These are phyloP conservation scores for Tetheella fluctuosa DNA, from an alignment of 2,888 invertebrate species.

Conservation along the genomic window DNA sequence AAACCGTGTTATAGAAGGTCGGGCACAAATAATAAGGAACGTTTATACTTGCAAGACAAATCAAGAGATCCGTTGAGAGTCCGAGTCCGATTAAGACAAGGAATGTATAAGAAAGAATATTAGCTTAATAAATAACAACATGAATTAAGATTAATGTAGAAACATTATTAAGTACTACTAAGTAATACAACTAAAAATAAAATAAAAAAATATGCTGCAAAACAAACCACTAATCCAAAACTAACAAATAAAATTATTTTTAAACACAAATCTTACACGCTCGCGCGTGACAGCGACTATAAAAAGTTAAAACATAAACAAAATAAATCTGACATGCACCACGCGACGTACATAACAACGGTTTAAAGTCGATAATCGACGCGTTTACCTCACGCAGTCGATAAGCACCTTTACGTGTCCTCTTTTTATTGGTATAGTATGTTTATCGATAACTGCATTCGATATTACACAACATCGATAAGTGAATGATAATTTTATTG, in stretches of 20 bases:
- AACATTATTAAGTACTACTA: background rate
- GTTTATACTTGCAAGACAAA: background rate
- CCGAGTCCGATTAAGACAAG: too few relatives aligned
- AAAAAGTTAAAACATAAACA: background rate
- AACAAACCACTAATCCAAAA: background rate
- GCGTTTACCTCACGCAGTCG: constrained; percentile 24
- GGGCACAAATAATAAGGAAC: background rate
- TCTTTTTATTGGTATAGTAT: constrained; percentile 28
- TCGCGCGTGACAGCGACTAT: background rate
- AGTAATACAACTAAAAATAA: background rate
- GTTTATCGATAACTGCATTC: constrained; percentile 45
- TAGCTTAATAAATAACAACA: background rate
- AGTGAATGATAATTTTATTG: constrained; percentile 47
- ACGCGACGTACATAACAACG: background rate
- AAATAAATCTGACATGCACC: constrained; percentile 7
- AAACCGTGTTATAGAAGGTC: background rate
- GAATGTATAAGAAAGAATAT: too few relatives aligned
- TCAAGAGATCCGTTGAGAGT: background rate
- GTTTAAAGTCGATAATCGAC: constrained; percentile 30
- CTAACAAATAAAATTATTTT: background rate
- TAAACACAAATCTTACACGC: background rate
- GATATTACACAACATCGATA: constrained; percentile 50
- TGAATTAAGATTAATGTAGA: background rate
- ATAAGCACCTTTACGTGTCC: constrained; percentile 23
- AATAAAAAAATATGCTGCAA: background rate